A percentile compares a stretch with the other conserved stretches of the same genome.
phyloP scores from a whole-genome alignment of 92 coral and sea anemone genomes.

The Diadumene lineata region DNA sequence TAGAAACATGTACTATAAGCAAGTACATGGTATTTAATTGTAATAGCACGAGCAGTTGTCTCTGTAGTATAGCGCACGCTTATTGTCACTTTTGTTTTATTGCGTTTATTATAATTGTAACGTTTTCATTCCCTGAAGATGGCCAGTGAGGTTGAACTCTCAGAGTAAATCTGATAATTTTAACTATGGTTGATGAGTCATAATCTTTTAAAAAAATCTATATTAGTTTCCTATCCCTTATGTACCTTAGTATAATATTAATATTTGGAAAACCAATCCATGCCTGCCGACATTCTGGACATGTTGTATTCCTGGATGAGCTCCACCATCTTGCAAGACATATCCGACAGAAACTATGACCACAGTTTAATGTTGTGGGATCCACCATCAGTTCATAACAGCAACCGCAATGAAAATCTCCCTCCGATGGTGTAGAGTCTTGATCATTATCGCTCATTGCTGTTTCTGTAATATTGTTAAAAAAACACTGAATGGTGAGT shows the following conservation, averaged over 20 bases:
- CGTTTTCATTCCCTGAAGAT: too few species aligned
- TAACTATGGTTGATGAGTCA: too few species aligned
- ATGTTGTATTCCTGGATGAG: slow-evolving; percentile 70
- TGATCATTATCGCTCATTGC: slow-evolving; percentile 21
- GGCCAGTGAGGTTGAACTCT: too few species aligned
- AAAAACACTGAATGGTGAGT: not conserved
- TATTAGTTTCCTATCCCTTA: not conserved
- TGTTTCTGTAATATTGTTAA: not conserved
- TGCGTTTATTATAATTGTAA: too few species aligned
- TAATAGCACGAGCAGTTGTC: too few species aligned
- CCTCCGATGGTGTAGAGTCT: slow-evolving; percentile 37
- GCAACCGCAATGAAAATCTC: slow-evolving; percentile 86
- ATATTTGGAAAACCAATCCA: slow-evolving; percentile 85
- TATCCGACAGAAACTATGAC: slow-evolving; percentile 90
- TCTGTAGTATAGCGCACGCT: too few species aligned
- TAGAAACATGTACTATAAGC: too few species aligned
- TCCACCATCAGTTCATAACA: slow-evolving; percentile 95
- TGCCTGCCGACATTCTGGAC: slow-evolving; percentile 87
- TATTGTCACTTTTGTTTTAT: too few species aligned
- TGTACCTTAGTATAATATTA: slow-evolving; percentile 72
- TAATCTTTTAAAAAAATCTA: too few species aligned
- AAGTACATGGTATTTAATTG: too few species aligned
- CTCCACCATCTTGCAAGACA: slow-evolving; percentile 92
- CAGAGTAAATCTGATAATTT: too few species aligned
- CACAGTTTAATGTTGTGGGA: slow-evolving; percentile 96